These are phyloP conservation scores for Hafferia zeledoni DNA, from an alignment of 2,797 vertebrate species.

Conservation along the genomic window DNA sequence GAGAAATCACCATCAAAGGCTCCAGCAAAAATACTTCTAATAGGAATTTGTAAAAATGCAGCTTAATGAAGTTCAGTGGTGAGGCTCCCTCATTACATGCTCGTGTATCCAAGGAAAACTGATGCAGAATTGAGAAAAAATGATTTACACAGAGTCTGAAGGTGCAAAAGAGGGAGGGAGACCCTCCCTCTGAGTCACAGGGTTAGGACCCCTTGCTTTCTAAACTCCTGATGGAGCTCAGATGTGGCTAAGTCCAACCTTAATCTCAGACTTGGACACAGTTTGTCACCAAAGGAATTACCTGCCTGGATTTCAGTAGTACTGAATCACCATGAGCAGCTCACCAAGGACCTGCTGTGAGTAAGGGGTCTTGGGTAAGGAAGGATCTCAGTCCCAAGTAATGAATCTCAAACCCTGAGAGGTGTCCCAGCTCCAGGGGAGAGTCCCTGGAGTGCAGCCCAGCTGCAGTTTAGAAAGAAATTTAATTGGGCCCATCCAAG, in stretches of 20 bases:
- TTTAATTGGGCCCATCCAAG: not conserved
- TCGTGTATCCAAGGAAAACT: not conserved
- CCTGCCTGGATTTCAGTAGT: rapidly evolving
- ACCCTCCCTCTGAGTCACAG: not conserved
- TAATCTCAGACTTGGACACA: not conserved
- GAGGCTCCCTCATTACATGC: not conserved
- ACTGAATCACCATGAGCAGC: rapidly evolving
- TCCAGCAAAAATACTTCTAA: not conserved
- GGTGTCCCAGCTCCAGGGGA: not conserved
- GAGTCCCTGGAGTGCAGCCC: not conserved
- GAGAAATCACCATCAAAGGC: not conserved
- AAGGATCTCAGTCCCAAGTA: not conserved
- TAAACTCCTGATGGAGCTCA: not conserved
- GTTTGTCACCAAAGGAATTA: not conserved
- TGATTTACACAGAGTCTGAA: rapidly evolving
- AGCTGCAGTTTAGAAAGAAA: not conserved
- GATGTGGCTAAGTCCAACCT: not conserved
- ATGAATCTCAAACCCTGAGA: not conserved
- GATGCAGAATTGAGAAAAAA: not conserved
- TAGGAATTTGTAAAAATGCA: not conserved
- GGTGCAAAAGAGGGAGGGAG: not conserved
- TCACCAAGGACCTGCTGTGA: not conserved
- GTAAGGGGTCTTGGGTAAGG: no score
- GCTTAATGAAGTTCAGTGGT: not conserved
- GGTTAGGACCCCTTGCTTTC: not conserved